Percentiles rank a stretch among this genome's conserved stretches.
These are phyloP conservation scores for Apamea sordens DNA, from an alignment of 2,888 invertebrate species.

Conservation along the genomic window DNA sequence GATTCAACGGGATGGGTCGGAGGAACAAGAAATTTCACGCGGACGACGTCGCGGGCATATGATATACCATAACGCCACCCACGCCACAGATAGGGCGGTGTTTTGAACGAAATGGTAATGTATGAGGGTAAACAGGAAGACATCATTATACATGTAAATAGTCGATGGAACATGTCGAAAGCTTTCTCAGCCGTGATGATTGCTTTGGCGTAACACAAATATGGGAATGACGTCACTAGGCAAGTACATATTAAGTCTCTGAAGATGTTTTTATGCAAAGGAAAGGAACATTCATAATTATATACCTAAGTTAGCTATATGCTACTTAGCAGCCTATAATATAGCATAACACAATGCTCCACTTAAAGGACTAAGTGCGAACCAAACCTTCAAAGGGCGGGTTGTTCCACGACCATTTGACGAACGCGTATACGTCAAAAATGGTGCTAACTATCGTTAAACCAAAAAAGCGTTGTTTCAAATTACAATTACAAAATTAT, in stretches of 20 bases:
- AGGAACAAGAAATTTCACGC: not conserved
- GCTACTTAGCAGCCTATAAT: not conserved
- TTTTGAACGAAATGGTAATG: conserved; percentile 24
- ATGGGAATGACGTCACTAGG: conserved; percentile 19
- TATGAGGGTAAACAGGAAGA: conserved; percentile 21
- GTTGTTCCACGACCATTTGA: too few species aligned
- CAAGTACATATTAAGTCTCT: not conserved
- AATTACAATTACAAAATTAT: too few species aligned
- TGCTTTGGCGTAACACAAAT: conserved; percentile 46
- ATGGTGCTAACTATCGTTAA: too few species aligned
- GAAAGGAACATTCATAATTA: not conserved
- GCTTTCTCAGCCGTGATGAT: conserved; percentile 44
- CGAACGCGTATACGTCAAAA: too few species aligned
- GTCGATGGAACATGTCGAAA: conserved; percentile 30
- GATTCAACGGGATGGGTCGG: too few species aligned
- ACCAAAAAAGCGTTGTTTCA: too few species aligned
- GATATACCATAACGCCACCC: not conserved
- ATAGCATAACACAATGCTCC: not conserved
- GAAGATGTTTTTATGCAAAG: not conserved
- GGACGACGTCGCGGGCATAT: not conserved
- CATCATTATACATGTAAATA: conserved; percentile 44
- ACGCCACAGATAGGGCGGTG: conserved; percentile 2
- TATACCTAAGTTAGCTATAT: not conserved
- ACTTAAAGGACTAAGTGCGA: too few species aligned
- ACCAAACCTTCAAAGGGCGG: too few species aligned